Base-by-base conservation (phyloP, 53 echinoderm and acorn worm species). In the Stichopus horrens region DNA sequence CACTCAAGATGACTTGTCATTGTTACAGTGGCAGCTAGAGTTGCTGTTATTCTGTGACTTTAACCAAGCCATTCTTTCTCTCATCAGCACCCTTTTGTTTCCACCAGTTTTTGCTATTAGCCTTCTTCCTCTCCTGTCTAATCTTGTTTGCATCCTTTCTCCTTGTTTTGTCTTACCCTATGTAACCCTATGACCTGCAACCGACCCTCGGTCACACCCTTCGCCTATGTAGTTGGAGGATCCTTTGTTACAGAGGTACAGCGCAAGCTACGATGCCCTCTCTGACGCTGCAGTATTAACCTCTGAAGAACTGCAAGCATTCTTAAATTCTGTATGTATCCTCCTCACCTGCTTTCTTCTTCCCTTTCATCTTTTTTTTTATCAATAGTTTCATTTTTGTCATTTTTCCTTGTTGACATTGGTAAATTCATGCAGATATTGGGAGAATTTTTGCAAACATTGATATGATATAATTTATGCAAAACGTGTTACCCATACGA, bases 311-410 rank as follows among this genome's bases (percentile, higher is more conserved):
- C 57, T 81, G 81, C 81, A 81, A 81, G 81, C 81, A 81, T 81
- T 81, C 81, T 58, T 81, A 57, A 81, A 81, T 56, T 81, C 81
- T 81, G 81, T 81, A 81, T 81, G 81, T 81, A 81, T 81, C 57
- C 58, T 81, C 8, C 57, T n/a, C 81, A 71, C 6, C 8, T 71
- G 71, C 71, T 18, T 18, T 18, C 18, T 18, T 81, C 57, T 79
- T 81, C 54, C 58, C 53, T 81, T 81, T 58, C 10, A 37, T 5
- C 16, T 56, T 58, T 57, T 21, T 7, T 56, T 53, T 81, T 81
- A 9, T 21, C 55, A 57, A 20, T 56, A 21, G 20, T 20, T 11
- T 81, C 21, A 56, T 56, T 55, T 75, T 75, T 20, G 23, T 23
- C 21, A 56, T 21, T 56, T 21, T 9, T 81, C 81, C 57, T 81